A percentile compares a stretch with the other conserved stretches of the same genome.
Conservation (phyloP, 2,113 vertebrate species). For the Petromus typicus region DNA sequence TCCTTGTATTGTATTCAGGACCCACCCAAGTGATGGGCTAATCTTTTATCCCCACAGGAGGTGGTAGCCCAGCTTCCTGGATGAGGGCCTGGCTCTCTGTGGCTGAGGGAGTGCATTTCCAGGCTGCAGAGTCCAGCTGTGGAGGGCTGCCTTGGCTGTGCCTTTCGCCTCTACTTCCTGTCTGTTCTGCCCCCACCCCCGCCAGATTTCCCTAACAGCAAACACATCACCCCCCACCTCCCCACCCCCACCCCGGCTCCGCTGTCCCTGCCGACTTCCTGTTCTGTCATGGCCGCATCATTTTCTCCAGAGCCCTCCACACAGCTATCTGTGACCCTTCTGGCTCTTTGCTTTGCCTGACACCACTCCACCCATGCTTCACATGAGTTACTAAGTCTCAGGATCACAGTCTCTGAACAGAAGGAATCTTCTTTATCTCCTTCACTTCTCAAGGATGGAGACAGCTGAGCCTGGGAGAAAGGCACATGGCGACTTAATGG, state of each 20-base stretch:
- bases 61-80: not conserved
- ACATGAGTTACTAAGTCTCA: slow-evolving; percentile 28
- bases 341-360: not conserved
- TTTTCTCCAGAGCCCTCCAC: not conserved
- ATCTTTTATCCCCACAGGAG: not conserved
- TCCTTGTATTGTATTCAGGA: not conserved
- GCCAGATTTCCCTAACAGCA: not conserved
- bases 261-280: slow-evolving; percentile 14
- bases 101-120: too few relatives aligned
- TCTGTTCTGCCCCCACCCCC: not conserved
- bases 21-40: not conserved
- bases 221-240: not conserved
- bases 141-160: not conserved
- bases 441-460: not conserved
- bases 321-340: not conserved
- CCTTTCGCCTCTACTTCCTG: too few relatives aligned
- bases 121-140: fast-evolving
- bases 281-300: not conserved
- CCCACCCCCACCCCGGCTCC: too few relatives aligned
- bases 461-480: not conserved
- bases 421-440: not conserved
- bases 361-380: not conserved
- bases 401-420: not conserved
- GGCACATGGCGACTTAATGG: fast-evolving
- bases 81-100: not conserved